Conservation (phyloP, 1,140 invertebrate species). For the Dufourea novaeangliae region DNA sequence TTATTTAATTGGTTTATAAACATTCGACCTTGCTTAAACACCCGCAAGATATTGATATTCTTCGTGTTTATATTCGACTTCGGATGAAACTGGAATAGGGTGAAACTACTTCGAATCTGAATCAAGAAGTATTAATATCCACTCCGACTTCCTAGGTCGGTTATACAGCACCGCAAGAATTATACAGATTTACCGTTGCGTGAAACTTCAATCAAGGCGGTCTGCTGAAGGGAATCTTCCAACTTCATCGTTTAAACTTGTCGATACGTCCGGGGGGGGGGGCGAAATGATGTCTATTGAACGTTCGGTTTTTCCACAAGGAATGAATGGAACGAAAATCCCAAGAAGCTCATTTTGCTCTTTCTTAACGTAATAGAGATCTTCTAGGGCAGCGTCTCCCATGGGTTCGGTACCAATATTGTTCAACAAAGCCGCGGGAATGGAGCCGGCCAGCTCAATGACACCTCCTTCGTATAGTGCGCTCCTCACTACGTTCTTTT, state of each 20-base stretch:
- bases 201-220: slow-evolving; percentile 8
- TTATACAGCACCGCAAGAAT: neutral
- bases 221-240: neutral
- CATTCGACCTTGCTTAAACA: too few relatives aligned
- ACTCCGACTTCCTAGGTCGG: neutral
- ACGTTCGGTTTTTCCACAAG: slow-evolving; percentile 51
- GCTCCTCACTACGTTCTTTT: slow-evolving; percentile 46
- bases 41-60: too few relatives aligned
- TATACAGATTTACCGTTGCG: neutral
- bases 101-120: too few relatives aligned
- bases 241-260: slow-evolving; percentile 16
- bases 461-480: slow-evolving; percentile 52
- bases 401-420: slow-evolving; percentile 68
- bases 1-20: too few relatives aligned
- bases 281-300: slow-evolving; percentile 57
- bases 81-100: too few relatives aligned
- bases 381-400: slow-evolving; percentile 64
- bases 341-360: slow-evolving; percentile 69
- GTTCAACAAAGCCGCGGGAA: slow-evolving; percentile 69
- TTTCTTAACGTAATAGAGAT: slow-evolving; percentile 70
- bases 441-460: slow-evolving; percentile 63
- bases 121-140: neutral
- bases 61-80: too few relatives aligned
- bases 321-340: slow-evolving; percentile 64
- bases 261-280: neutral